Base-by-base conservation (phyloP, 2,113 vertebrate genomes). In the Nibea albiflora region DNA sequence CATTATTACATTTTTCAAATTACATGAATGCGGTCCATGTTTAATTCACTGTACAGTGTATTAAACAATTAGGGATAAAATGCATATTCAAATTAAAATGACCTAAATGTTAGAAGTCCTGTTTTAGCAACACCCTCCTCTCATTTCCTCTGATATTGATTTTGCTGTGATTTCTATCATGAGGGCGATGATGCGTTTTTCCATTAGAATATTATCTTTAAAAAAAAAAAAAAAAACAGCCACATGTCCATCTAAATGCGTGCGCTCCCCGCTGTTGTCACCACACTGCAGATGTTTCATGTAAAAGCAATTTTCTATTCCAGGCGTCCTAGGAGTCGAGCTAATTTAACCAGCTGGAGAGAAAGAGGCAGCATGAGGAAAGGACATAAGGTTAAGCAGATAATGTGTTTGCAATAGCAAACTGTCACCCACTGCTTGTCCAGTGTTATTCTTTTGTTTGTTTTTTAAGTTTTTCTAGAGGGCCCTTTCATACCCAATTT, bases 341-440 rank as follows among this genome's bases (percentile, higher is more conserved):
- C 89, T 93, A 91, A 95, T 94, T 93, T 85, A 92, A 92, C 81
- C 93, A 91, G 92, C 87, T 78, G 90, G 85, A 91, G 82, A 83
- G 75, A 72, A 83, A 87, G 79, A 79, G 72, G 53, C 69, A 85
- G 85, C 74, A 52, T 81, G 82, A 90, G 82, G 76, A 88, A 88
- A 92, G 90, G 90, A 95, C 94, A 89, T 49, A 70, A 93, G 93
- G 92, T 94, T 94, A 94, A 94, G 78, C 84, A 89, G 82, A 89
- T 91, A 92, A 93, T 93, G 90, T 84, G 89, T 52, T 79, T 46
- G 81, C 88, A 90, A 88, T 89, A 87, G 89, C 78, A 49, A 77
- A 76, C 84, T 85, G 85, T 82, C 74, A 78, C 81, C 44, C 44
- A 14, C 69, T 15, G 62, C 82, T 74, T 72, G 66, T n/a, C 28